These are phyloP conservation scores for Pipa parva DNA, from an alignment of 2,113 vertebrate genomes.

Conservation along the genomic window DNA sequence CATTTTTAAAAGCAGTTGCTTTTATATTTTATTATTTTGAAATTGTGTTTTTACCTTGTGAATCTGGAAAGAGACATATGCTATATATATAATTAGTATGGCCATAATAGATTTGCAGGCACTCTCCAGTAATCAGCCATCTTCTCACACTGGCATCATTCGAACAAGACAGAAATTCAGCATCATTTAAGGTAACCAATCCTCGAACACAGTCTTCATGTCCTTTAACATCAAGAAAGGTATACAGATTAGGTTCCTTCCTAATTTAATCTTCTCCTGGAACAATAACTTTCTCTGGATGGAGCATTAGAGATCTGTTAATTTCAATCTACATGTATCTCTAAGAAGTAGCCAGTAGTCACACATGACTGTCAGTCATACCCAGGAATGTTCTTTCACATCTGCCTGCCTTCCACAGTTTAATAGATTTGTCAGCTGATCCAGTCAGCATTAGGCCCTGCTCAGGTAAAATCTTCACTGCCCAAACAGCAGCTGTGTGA, in stretches of 20 bases:
- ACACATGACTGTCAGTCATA: too few species aligned
- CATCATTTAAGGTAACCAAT: slow-evolving; percentile 81
- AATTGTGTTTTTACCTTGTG: slow-evolving; percentile 77
- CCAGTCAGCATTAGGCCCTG: slow-evolving; percentile 94
- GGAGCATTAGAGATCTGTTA: too few species aligned
- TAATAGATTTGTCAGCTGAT: slow-evolving; percentile 94
- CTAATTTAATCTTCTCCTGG: too few species aligned
- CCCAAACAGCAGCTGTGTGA: slow-evolving; percentile 91
- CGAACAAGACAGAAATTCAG: slow-evolving; percentile 94
- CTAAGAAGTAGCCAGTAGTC: too few species aligned
- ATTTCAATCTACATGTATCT: too few species aligned
- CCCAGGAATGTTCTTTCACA: slow-evolving; percentile 89
- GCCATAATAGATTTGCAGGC: slow-evolving; percentile 84
- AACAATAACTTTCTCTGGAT: too few species aligned
- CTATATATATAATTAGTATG: slow-evolving; percentile 98
- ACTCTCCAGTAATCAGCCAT: slow-evolving; percentile 90
- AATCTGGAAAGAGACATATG: slow-evolving; percentile 81
- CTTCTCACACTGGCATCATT: slow-evolving; percentile 89
- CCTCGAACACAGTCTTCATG: slow-evolving; percentile 95
- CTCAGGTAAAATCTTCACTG: slow-evolving; percentile 87
- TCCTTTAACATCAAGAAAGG: slow-evolving; percentile 61
- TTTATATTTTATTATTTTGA: fast-evolving
- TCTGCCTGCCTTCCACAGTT: slow-evolving; percentile 94
- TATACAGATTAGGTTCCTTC: background rate
- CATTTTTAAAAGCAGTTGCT: too few species aligned